Base-by-base conservation (phyloP, 2,888 invertebrate genomes). In the Nemoura dubitans region DNA sequence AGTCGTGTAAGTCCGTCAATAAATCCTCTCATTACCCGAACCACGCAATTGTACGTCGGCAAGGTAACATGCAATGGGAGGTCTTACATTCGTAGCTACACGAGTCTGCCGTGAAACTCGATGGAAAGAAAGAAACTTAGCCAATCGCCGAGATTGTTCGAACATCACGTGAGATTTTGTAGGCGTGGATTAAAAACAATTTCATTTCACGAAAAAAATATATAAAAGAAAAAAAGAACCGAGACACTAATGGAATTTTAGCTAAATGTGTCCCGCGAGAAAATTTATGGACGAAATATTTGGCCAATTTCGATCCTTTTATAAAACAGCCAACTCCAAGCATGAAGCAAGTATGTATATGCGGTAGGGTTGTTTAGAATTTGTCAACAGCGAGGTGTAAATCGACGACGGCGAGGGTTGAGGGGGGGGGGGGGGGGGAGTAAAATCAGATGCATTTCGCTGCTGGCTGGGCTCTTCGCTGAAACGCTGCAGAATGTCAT, bases 31-130 rank as follows among this genome's bases (percentile, higher is more conserved):
- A 78, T 78, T 78, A 78, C 78, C 26, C 6, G n/a, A 78, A 27
- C 78, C 78, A 78, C 28, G 27, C 78, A 78, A 27, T n/a, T n/a
- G 78, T 14, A 14, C 2, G 28, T 5, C 27, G 28, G 28, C 78
- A 28, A 27, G n/a, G 2, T 5, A 81, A 81, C 81, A 81, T 81
- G 81, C 30, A 30, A 30, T 29, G 81, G 81, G 81, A 81, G 81
- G 81, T 7, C 81, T 29, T 16, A 30, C n/a, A 81, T 16, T 10
- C 7, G n/a, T 29, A 28, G 21, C n/a, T 30, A 81, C 14, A 81
- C 28, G 6, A 27, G 14, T 30, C 28, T 81, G 28, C 29, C 81
- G 14, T 29, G 30, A 81, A 81, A 81, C 81, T 59, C 59, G 59
- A 14, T 7, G 59, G 21, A 28, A 81, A 0, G 29, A 29, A 30